A percentile compares a stretch with the other conserved stretches of the same genome.
Evolutionary conservation across 2,113 vertebrate genomes (phyloP).

Genomic region (Cygnus buccinator): DNA sequence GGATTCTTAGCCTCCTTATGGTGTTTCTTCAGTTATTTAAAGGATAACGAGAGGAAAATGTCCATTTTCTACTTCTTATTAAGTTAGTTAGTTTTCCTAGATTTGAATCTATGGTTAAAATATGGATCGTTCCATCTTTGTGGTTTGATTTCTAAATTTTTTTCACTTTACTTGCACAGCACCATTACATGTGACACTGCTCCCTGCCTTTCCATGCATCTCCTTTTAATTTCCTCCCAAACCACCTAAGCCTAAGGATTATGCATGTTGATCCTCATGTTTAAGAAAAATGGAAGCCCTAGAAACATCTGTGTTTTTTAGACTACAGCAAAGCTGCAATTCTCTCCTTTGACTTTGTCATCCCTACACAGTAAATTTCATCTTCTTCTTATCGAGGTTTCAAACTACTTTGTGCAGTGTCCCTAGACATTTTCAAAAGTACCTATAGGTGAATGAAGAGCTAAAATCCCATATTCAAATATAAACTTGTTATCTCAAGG

Average conservation of each 20-base stretch:
- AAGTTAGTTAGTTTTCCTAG: neutral
- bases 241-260: neutral
- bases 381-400: neutral
- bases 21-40: slow-evolving; percentile 6
- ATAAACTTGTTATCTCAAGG: neutral
- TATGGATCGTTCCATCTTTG: neutral
- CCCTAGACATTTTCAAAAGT: neutral
- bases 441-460: neutral
- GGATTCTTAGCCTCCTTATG: neutral
- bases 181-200: neutral
- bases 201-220: neutral
- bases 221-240: neutral
- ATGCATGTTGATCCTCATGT: neutral
- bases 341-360: neutral
- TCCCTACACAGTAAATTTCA: neutral
- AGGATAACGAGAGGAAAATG: neutral
- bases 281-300: neutral
- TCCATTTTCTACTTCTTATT: neutral
- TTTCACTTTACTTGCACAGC: neutral
- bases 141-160: neutral
- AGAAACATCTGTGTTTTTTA: neutral
- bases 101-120: neutral
- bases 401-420: neutral
- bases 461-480: neutral
- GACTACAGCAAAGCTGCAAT: neutral